phyloP scores from a whole-genome alignment of 2,888 invertebrate species.

The Disparrhopalites patrizii region DNA sequence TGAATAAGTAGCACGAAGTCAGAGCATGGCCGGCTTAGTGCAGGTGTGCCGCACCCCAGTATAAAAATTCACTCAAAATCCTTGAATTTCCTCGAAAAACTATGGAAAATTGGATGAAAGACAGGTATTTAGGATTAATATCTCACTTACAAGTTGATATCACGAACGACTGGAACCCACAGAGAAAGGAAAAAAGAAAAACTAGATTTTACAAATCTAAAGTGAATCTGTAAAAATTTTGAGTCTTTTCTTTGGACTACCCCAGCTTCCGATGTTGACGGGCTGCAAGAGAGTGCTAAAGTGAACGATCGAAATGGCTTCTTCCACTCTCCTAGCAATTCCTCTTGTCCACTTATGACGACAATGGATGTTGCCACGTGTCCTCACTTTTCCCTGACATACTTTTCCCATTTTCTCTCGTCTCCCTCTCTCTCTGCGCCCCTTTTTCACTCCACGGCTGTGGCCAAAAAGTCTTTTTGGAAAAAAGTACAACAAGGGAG shows the following conservation, averaged over 20 bases:
- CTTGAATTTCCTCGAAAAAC: neutral
- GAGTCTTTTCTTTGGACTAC: conserved; percentile 9
- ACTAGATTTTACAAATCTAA: no score
- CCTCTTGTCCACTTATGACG: conserved; percentile 12
- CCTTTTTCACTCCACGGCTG: no score
- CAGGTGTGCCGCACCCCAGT: neutral
- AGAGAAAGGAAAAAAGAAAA: neutral
- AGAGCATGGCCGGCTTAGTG: neutral
- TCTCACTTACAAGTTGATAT: neutral
- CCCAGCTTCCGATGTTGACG: conserved; percentile 37
- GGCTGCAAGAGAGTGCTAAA: conserved; percentile 39
- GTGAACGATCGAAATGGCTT: conserved; percentile 41
- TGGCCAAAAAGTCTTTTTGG: no score
- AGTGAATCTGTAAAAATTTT: conserved; percentile 1
- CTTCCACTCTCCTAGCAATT: conserved; percentile 33
- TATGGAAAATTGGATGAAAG: neutral
- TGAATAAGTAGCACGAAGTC: neutral
- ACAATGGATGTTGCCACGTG: conserved; percentile 1
- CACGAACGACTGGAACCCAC: conserved; percentile 8
- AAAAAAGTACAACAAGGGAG: no score
- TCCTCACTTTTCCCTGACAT: neutral
- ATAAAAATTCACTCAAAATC: no score
- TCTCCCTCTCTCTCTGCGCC: neutral
- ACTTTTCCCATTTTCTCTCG: conserved; percentile 6
- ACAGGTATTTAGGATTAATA: neutral